A percentile compares a stretch with the other conserved stretches of the same genome.
Evolutionary conservation across 1,140 invertebrate species (phyloP).

Genomic region (Lepidurus apus): DNA sequence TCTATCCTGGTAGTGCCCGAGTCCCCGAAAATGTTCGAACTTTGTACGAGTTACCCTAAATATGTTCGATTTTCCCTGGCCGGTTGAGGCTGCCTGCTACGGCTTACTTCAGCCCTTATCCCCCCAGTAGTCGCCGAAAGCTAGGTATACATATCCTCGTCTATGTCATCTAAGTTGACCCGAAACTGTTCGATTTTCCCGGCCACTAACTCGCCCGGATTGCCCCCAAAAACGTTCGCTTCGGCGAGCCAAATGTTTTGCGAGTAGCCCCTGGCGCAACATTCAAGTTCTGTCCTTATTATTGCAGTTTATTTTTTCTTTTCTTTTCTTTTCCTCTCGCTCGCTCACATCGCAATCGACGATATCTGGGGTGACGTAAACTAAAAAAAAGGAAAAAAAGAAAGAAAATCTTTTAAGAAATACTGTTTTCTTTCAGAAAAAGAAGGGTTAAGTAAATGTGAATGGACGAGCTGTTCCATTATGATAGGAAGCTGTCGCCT

Average conservation of each 20-base stretch:
- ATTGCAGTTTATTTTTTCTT: neutral
- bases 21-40: too few relatives aligned
- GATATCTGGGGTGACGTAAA: neutral
- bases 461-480: slow-evolving; percentile 6
- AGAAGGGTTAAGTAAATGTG: slow-evolving; percentile 5
- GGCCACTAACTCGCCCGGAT: neutral
- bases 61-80: neutral
- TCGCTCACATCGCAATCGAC: neutral
- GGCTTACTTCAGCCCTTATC: too few relatives aligned
- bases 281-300: neutral
- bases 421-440: neutral
- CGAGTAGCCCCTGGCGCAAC: neutral
- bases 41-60: neutral
- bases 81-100: neutral
- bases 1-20: too few relatives aligned
- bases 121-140: too few relatives aligned
- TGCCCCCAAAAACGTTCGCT: neutral
- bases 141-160: too few relatives aligned
- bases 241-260: neutral
- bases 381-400: neutral
- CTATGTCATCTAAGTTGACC: neutral
- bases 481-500: slow-evolving; percentile 9
- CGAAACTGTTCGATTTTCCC: neutral
- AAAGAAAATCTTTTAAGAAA: neutral
- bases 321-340: neutral